Base-by-base conservation (phyloP, 1,140 invertebrate genomes). In the Musca vetustissima region DNA sequence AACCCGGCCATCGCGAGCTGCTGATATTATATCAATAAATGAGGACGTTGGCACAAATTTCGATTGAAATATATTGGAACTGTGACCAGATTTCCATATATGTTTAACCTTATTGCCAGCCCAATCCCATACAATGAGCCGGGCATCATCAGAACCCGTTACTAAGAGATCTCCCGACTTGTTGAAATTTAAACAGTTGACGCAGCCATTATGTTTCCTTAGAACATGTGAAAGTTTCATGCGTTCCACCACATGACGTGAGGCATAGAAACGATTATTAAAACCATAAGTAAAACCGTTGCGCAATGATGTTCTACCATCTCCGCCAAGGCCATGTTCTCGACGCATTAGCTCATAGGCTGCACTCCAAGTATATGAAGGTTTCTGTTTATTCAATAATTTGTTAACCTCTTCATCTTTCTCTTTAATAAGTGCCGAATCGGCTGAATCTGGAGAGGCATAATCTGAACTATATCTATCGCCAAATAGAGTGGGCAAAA, bases 171-270 rank as follows among this genome's bases (percentile, higher is more conserved):
- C 74, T 75, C 89, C 89, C 78, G 88, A 84, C 61, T 88, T 87
- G 84, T 96, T 96, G 82, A 98, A 98, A 84, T 94, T 91, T 48
- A 98, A 86, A 53, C 92, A 90, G 86, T 98, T 98, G 11, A 98
- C 95, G 86, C 96, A 97, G 50, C 95, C 95, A 75, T 85, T 84
- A 84, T 98, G 95, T 71, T 88, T 88, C 36, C 91, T 88, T 75
- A 98, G 84, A 78, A 90, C 89, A 72, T 90, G 88, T 82, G 91
- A 88, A 32, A 95, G 84, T 77, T 95, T 88, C 74, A 98, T 84
- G 70, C 92, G 88, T 82, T 96, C 89, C 8, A 95, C 92, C 72
- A 89, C 89, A 76, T 93, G 89, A 24, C 95, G 84, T 21, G 94
- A 95, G 9, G 90, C 91, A 77, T 94, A 94, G 82, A 91, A 93